These are phyloP conservation scores for Tryphoninae sp. DNA, from an alignment of 2,888 invertebrate genomes.

Conservation along the genomic window DNA sequence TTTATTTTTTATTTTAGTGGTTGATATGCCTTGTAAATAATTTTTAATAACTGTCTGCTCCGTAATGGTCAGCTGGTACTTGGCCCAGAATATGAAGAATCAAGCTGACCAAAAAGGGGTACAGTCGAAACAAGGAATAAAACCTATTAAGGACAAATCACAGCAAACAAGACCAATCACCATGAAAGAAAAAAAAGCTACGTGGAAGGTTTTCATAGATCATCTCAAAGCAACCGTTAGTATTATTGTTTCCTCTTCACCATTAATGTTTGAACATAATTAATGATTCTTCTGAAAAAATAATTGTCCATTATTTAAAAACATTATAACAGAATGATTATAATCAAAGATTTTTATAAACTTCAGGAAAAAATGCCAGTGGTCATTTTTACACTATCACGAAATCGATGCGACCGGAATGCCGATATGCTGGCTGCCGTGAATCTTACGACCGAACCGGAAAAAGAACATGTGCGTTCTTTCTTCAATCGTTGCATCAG, in stretches of 20 bases:
- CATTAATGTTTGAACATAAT: background rate
- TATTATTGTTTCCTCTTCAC: background rate
- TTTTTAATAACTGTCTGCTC: background rate
- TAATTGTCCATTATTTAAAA: background rate
- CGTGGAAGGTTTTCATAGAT: conserved; percentile 92
- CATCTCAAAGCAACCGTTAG: conserved; percentile 88
- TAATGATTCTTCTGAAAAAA: background rate
- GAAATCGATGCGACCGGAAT: conserved; percentile 90
- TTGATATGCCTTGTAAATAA: conserved; percentile 9
- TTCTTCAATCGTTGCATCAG: conserved; percentile 94
- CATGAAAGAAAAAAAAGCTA: conserved; percentile 89
- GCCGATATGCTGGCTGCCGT: conserved; percentile 82
- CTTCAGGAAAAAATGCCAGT: conserved; percentile 90
- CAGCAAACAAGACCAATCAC: conserved; percentile 70
- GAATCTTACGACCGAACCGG: conserved; percentile 91
- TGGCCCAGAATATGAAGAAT: conserved; percentile 63
- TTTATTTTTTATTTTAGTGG: background rate
- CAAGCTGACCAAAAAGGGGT: conserved; percentile 37
- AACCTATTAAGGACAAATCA: conserved; percentile 40
- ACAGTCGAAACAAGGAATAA: conserved; percentile 24
- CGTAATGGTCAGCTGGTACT: conserved; percentile 68
- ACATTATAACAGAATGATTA: background rate
- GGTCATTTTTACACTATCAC: conserved; percentile 96
- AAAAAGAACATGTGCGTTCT: conserved; percentile 91
- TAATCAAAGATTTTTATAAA: background rate